Base-by-base conservation (phyloP, 2,797 vertebrate genomes). In the Sphenodon punctatus region DNA sequence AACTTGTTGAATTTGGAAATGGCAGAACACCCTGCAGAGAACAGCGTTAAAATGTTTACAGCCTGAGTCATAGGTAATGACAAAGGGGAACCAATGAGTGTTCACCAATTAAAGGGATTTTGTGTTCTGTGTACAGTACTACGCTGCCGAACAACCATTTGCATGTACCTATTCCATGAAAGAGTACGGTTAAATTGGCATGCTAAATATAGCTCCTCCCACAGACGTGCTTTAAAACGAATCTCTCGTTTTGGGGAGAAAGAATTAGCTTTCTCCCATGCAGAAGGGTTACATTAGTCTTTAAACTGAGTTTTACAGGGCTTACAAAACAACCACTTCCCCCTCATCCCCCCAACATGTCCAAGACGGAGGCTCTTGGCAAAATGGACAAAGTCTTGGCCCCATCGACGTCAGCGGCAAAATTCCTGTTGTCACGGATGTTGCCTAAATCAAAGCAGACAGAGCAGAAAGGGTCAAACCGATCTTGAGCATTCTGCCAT, bases 71-170 rank as follows among this genome's bases (percentile, higher is more conserved):
- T 64, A 78, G 75, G 66, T 87, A 60, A 55, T 75, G 82, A 71
- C 38, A 78, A 87, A 69, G 49, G 48, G 38, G 73, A 90, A n/a
- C 67, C 0, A 85, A 53, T 60, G 63, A 64, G 56, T 69, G 60
- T 85, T 74, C 88, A 34, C 65, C 78, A 63, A 65, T 80, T 16
- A 81, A 71, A 78, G 78, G 64, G 61, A 56, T 70, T 79, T 72
- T 80, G 56, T 60, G 19, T 87, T 63, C 83, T 76, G 84, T 74
- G 46, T 56, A 71, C 53, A 38, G 65, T 82, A 48, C 51, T 34
- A 80, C 82, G 71, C 86, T 88, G 78, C 80, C 80, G 72, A 45
- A 71, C 88, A 64, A 59, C 63, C 84, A 46, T 75, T 85, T 88
- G 38, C 81, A 19, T 80, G 43, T 58, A 80, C 74, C 78, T 82